Conservation (phyloP, 1,140 invertebrate genomes). For the Scylla paramamosain region DNA sequence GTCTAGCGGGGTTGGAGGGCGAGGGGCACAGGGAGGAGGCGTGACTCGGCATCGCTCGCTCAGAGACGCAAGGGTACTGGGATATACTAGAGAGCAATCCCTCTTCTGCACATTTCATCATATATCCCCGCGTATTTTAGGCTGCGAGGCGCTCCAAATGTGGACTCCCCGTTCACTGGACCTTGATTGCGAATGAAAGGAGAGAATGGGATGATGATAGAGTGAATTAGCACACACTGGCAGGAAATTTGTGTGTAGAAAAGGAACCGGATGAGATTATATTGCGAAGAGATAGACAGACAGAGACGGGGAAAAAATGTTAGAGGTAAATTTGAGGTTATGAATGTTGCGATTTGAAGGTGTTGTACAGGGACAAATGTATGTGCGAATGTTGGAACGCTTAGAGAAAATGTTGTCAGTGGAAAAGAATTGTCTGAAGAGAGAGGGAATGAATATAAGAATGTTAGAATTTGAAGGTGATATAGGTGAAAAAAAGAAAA, state of each 20-base stretch:
- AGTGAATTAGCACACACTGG: not conserved
- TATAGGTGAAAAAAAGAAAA: no score
- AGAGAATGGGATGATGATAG: constrained; percentile 2
- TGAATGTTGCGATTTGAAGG: no score
- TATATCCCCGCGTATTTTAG: constrained; percentile 1
- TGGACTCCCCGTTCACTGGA: not conserved
- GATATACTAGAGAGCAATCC: not conserved
- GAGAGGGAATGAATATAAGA: no score
- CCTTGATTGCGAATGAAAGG: constrained; percentile 13
- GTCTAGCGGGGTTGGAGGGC: not conserved
- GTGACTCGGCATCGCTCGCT: not conserved
- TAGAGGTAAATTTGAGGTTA: no score
- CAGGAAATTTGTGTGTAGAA: constrained; percentile 5
- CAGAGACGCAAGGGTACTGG: not conserved
- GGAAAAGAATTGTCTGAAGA: no score
- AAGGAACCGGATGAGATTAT: not conserved
- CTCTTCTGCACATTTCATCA: not conserved
- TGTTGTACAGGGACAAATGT: no score
- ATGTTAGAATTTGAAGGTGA: no score
- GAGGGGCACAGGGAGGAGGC: not conserved
- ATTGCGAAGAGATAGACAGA: not conserved
- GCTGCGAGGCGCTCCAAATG: not conserved
- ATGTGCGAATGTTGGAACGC: no score
- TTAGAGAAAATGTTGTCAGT: no score
- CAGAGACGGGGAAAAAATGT: not conserved